phyloP scores from a whole-genome alignment of 2,888 invertebrate species.

The Hyppa rectilinea region DNA sequence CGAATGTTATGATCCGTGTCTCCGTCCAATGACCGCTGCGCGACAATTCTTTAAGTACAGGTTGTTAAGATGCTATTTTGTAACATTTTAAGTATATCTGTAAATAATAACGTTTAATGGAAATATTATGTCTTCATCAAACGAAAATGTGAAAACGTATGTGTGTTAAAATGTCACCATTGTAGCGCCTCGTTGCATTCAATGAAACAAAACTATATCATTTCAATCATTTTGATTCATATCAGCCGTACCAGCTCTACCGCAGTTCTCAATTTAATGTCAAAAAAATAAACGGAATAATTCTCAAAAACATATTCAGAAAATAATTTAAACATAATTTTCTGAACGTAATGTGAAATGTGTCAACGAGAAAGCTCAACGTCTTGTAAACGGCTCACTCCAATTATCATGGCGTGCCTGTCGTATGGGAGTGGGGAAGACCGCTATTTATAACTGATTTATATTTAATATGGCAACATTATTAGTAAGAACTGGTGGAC shows the following conservation, averaged over 20 bases:
- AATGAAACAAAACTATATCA: too few species aligned
- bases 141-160: too few species aligned
- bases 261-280: not conserved
- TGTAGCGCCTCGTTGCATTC: too few species aligned
- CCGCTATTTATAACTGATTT: slow-evolving; percentile 49
- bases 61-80: too few species aligned
- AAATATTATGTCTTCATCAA: too few species aligned
- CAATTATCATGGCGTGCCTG: slow-evolving; percentile 63
- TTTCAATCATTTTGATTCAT: not conserved
- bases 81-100: too few species aligned
- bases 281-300: slow-evolving; percentile 9
- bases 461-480: slow-evolving; percentile 45
- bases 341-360: slow-evolving; percentile 49
- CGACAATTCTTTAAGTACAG: too few species aligned
- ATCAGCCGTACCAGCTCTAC: too few species aligned
- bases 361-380: slow-evolving; percentile 56
- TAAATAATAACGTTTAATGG: too few species aligned
- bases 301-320: slow-evolving; percentile 12
- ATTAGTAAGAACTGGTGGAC: slow-evolving; percentile 12
- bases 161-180: too few species aligned
- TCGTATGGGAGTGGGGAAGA: slow-evolving; percentile 18
- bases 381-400: slow-evolving; percentile 56
- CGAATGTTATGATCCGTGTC: too few species aligned
- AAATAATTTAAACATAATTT: slow-evolving; percentile 20
- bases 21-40: too few species aligned